Conservation (phyloP, 2,113 vertebrate species). For the Nibea albiflora region DNA sequence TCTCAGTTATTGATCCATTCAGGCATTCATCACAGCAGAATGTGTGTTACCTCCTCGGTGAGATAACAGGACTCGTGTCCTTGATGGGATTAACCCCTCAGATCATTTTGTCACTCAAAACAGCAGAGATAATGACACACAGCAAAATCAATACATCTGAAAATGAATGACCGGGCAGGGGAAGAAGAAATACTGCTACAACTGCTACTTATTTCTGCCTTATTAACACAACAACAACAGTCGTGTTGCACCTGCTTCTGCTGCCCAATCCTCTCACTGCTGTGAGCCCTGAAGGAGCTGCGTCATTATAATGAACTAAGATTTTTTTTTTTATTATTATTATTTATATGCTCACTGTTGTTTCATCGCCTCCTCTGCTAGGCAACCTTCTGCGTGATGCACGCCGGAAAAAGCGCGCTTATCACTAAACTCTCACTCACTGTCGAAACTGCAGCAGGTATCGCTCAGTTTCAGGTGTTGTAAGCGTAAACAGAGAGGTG, state of each 20-base stretch:
- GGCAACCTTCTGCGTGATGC: no score
- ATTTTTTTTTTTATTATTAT: not conserved
- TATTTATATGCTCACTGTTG: not conserved
- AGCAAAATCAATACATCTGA: constrained; percentile 20
- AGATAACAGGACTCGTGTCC: constrained; percentile 24
- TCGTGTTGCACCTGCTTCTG: not conserved
- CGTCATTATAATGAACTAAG: not conserved
- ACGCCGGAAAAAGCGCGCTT: not conserved
- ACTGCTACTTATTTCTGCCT: not conserved
- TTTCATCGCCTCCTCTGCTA: not conserved
- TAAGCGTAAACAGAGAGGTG: constrained; percentile 57
- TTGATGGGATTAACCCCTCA: constrained; percentile 45
- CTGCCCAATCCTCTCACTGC: not conserved
- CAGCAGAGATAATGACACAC: constrained; percentile 14
- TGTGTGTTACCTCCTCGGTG: constrained; percentile 12
- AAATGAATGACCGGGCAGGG: not conserved
- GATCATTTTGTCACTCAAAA: constrained; percentile 11
- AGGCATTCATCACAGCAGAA: constrained; percentile 1
- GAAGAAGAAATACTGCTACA: not conserved
- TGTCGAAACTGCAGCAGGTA: constrained; percentile 76
- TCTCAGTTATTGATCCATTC: not conserved
- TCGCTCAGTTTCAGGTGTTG: constrained; percentile 81
- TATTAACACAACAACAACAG: not conserved
- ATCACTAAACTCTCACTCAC: constrained; percentile 15
- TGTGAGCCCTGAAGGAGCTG: no score